These are phyloP conservation scores for Drosophila trichaetosa DNA, from an alignment of 2,888 invertebrate species.

Conservation along the genomic window DNA sequence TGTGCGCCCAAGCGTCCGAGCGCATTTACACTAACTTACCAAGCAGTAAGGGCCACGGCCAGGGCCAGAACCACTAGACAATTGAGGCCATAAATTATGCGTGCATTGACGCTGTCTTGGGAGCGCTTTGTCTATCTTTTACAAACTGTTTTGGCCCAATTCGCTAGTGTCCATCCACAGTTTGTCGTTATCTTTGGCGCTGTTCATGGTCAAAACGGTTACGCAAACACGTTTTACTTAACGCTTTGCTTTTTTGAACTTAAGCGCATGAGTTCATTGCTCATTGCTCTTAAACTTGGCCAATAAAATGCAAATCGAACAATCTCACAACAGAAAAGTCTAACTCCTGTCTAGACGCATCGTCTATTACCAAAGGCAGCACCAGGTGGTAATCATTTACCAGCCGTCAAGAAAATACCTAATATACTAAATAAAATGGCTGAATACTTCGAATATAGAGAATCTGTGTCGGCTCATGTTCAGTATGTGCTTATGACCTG, in stretches of 20 bases:
- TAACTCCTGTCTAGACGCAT: conserved; percentile 65
- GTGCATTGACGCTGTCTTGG: conserved; percentile 45
- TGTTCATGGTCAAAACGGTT: conserved; percentile 2
- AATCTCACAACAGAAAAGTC: conserved; percentile 40
- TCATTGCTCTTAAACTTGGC: conserved; percentile 32
- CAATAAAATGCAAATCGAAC: conserved; percentile 64
- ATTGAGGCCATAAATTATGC: conserved; percentile 73
- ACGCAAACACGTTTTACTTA: conserved; percentile 19
- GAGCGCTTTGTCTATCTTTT: conserved; percentile 29
- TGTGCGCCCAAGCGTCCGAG: conserved; percentile 28
- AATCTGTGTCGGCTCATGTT: conserved; percentile 1
- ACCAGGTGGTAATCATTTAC: conserved; percentile 61
- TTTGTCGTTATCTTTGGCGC: conserved; percentile 12
- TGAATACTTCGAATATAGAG: conserved; percentile 16
- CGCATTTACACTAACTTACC: conserved; percentile 14
- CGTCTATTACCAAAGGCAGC: conserved; percentile 37
- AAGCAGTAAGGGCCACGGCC: background rate
- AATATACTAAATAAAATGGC: conserved; percentile 25
- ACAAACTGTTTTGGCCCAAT: conserved; percentile 43
- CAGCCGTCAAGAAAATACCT: conserved; percentile 46
- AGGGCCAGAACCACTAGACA: conserved; percentile 37
- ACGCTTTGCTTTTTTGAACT: conserved; percentile 19
- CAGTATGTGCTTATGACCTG: conserved; percentile 7
- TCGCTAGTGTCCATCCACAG: conserved; percentile 34
- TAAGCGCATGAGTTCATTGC: conserved; percentile 58